Conservation (phyloP, 2,113 vertebrate species). For the Lycocorax pyrrhopterus region DNA sequence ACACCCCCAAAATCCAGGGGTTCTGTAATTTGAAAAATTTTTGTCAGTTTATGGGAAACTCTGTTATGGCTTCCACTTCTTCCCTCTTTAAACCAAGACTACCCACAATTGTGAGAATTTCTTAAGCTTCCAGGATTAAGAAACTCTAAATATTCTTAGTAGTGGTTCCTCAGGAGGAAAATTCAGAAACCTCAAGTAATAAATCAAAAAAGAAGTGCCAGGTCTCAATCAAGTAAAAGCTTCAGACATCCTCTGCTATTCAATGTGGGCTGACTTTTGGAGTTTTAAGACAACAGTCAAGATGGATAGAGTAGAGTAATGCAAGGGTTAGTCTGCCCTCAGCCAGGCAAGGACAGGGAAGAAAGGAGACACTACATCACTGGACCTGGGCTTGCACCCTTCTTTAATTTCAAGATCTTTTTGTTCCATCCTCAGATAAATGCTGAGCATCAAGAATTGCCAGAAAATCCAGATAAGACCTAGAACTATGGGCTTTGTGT, state of each 20-base stretch:
- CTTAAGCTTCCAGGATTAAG: background rate
- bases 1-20: background rate
- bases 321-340: background rate
- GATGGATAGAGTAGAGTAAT: background rate
- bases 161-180: background rate
- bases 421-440: background rate
- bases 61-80: background rate
- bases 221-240: background rate
- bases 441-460: background rate
- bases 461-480: background rate
- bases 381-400: background rate
- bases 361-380: background rate
- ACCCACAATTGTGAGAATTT: background rate
- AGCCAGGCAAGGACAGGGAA: background rate
- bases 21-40: background rate
- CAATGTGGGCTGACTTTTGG: background rate
- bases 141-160: background rate
- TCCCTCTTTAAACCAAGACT: background rate
- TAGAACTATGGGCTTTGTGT: background rate
- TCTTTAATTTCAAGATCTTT: background rate
- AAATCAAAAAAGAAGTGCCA: background rate
- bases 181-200: background rate
- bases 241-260: background rate
- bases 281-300: background rate
- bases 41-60: background rate